Percentiles rank a stretch among this genome's conserved stretches.
phyloP scores from a whole-genome alignment of 1,140 invertebrate species.

The Globodera rostochiensis region DNA sequence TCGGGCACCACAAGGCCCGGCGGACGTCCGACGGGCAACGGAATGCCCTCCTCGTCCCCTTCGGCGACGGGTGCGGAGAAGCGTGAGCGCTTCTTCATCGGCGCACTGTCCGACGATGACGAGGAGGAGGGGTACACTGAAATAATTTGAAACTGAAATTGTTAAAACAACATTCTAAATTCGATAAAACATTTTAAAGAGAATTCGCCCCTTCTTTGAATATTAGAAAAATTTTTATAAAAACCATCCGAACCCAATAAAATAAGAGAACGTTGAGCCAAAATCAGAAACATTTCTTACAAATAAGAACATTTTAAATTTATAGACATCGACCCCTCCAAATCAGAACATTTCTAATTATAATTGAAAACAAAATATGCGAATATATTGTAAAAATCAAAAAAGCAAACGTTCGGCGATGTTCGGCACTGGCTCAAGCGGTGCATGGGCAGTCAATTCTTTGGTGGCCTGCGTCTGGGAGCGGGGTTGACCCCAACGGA shows the following conservation, averaged over 20 bases:
- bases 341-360: too few species aligned
- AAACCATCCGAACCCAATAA: too few species aligned
- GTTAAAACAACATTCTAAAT: not conserved
- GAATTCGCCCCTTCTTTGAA: too few species aligned
- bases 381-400: not conserved
- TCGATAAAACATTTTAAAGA: not conserved
- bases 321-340: too few species aligned
- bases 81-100: conserved; percentile 24
- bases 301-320: too few species aligned
- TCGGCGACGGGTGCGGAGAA: not conserved
- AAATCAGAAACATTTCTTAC: too few species aligned
- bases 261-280: too few species aligned
- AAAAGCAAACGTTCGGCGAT: conserved; percentile 53
- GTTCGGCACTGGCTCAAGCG: conserved; percentile 58
- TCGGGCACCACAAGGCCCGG: not conserved
- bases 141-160: conserved; percentile 29
- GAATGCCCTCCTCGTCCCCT: conserved; percentile 5
- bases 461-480: conserved; percentile 40
- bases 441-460: conserved; percentile 28
- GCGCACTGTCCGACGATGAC: conserved; percentile 2
- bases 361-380: too few species aligned
- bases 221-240: too few species aligned
- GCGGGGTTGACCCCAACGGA: conserved; percentile 83
- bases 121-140: conserved; percentile 46
- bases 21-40: not conserved